phyloP scores from a whole-genome alignment of 1,140 invertebrate species.

The Ceratina japonica region DNA sequence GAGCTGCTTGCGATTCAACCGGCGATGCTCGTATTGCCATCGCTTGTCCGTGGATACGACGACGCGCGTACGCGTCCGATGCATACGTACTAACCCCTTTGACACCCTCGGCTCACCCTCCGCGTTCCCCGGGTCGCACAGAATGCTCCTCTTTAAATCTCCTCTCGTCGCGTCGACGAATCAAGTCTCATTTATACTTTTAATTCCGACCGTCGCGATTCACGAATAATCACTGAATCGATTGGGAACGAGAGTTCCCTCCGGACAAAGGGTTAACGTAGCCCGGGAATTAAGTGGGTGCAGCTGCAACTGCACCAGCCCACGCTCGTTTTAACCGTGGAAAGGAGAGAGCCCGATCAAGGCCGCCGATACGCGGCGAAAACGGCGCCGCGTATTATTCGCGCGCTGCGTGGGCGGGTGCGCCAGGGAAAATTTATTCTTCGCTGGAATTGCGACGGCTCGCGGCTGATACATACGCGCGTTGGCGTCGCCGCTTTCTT shows the following conservation, averaged over 20 bases:
- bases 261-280: too few species aligned
- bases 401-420: constrained; percentile 14
- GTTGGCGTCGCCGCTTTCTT: constrained; percentile 34
- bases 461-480: background rate
- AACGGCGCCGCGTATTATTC: constrained; percentile 46
- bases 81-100: constrained; percentile 43
- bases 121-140: background rate
- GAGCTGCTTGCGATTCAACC: constrained; percentile 39
- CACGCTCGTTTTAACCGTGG: constrained; percentile 37
- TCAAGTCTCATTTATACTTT: too few species aligned
- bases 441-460: constrained; percentile 11
- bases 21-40: constrained; percentile 43
- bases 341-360: constrained; percentile 36
- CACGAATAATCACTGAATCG: too few species aligned
- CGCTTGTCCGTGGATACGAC: constrained; percentile 40
- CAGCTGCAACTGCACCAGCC: constrained; percentile 48
- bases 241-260: too few species aligned
- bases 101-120: background rate
- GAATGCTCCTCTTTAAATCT: background rate
- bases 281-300: constrained; percentile 52
- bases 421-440: constrained; percentile 32
- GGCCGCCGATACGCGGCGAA: constrained; percentile 37
- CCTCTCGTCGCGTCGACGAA: too few species aligned
- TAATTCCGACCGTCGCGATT: too few species aligned
- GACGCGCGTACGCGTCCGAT: constrained; percentile 43